Evolutionary conservation across 1,140 invertebrate species (phyloP).

Genomic region (Nebria ingens): DNA sequence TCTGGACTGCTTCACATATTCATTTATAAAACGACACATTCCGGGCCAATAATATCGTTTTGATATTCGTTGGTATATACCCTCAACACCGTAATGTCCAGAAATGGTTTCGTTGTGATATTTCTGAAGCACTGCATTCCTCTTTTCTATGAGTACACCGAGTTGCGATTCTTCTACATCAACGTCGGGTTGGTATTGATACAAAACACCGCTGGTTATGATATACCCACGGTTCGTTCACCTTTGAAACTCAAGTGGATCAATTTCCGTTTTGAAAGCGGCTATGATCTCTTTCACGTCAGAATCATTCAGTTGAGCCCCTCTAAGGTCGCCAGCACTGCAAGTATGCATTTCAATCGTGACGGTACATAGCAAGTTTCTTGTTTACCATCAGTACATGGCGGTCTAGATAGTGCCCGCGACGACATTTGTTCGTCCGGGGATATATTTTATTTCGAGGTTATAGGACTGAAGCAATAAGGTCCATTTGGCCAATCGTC

Average conservation of each 20-base stretch:
- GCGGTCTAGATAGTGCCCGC: constrained; percentile 17
- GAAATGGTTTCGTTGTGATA: constrained; percentile 17
- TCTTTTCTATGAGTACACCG: not conserved
- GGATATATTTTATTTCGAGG: constrained; percentile 20
- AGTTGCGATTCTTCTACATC: not conserved
- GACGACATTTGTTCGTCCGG: constrained; percentile 25
- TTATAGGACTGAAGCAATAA: constrained; percentile 25
- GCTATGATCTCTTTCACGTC: not conserved
- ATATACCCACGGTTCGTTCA: not conserved
- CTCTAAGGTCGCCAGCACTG: not conserved
- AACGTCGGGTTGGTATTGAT: not conserved
- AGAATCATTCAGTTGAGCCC: not conserved
- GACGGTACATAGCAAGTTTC: not conserved
- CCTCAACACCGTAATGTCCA: not conserved
- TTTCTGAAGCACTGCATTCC: constrained; percentile 16
- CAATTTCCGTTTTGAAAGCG: not conserved
- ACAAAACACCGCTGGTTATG: not conserved
- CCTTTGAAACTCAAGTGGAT: constrained; percentile 1
- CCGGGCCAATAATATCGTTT: not conserved
- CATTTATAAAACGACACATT: not conserved
- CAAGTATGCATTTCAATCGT: not conserved
- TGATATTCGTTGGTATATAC: not conserved
- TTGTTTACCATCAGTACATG: constrained; percentile 26
- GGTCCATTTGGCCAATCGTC: constrained; percentile 26
- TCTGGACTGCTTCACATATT: constrained; percentile 15